Evolutionary conservation across 37 sponge, comb jelly and placozoan species (phyloP).

Genomic region (Agelas oroides): DNA sequence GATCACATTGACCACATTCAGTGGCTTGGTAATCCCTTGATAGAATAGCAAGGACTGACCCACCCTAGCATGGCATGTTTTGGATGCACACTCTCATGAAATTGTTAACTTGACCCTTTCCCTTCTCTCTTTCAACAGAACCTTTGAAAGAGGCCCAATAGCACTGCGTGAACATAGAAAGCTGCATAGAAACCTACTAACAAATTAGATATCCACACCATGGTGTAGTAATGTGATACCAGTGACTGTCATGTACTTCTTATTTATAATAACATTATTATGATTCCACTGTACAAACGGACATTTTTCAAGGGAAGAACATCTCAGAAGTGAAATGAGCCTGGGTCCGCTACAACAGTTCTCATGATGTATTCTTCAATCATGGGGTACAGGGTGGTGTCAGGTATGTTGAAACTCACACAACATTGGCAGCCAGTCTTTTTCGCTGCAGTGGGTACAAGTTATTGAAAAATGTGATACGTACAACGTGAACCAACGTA

Average conservation of each 20-base stretch:
- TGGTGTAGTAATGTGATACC: too few species aligned
- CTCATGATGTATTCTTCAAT: conserved; percentile 52
- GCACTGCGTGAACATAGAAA: neutral
- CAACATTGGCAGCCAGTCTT: conserved; percentile 67
- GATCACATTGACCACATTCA: too few species aligned
- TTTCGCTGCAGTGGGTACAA: conserved; percentile 31
- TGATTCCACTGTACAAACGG: too few species aligned
- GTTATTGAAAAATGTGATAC: neutral
- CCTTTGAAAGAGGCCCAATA: neutral
- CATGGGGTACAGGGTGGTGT: neutral
- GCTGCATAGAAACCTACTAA: neutral
- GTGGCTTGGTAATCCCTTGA: too few species aligned
- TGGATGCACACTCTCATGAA: too few species aligned
- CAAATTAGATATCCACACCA: too few species aligned
- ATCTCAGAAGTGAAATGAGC: conserved; percentile 39
- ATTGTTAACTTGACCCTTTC: too few species aligned
- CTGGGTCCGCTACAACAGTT: conserved; percentile 22
- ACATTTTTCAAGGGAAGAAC: too few species aligned
- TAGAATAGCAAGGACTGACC: too few species aligned
- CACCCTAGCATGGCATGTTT: too few species aligned
- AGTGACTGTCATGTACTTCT: too few species aligned
- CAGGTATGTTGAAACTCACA: conserved; percentile 57
- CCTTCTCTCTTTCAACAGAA: neutral
- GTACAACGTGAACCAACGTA: neutral
- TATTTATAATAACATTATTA: too few species aligned